A percentile compares a stretch with the other conserved stretches of the same genome.
Conservation (phyloP, 2,888 invertebrate genomes). For the Mythimna ferrago region DNA sequence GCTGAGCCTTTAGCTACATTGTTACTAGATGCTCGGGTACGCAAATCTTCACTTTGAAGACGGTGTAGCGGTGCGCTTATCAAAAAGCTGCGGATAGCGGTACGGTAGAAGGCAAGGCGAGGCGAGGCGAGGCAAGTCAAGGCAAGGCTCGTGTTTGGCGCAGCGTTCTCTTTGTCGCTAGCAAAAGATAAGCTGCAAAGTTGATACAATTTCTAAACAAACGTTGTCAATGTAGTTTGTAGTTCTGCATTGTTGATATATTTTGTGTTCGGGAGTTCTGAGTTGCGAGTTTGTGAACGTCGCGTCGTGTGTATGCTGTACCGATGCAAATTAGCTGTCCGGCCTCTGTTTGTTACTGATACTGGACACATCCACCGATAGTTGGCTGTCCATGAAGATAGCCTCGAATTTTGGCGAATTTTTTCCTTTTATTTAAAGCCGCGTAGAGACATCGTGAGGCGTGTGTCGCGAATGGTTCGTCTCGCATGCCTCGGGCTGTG, state of each 20-base stretch:
- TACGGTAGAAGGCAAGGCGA: constrained; percentile 41
- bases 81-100: constrained; percentile 60
- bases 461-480: too few relatives aligned
- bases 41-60: constrained; percentile 60
- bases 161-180: constrained; percentile 57
- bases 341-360: not conserved
- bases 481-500: too few relatives aligned
- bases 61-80: constrained; percentile 57
- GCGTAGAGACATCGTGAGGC: too few relatives aligned
- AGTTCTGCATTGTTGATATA: constrained; percentile 46
- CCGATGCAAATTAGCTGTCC: constrained; percentile 6
- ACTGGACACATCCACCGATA: not conserved
- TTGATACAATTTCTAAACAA: constrained; percentile 55
- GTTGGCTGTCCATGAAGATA: constrained; percentile 1
- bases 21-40: constrained; percentile 51
- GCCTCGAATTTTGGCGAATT: too few relatives aligned
- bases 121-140: constrained; percentile 29
- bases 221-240: constrained; percentile 48
- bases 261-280: constrained; percentile 38
- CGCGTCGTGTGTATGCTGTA: constrained; percentile 19
- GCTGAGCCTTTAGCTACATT: constrained; percentile 53
- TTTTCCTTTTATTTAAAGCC: too few relatives aligned
- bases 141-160: constrained; percentile 41
- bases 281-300: constrained; percentile 20
- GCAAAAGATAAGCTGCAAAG: constrained; percentile 59